Base-by-base conservation (phyloP, 2,797 vertebrate genomes). In the Melanotaenia parkinsoni region DNA sequence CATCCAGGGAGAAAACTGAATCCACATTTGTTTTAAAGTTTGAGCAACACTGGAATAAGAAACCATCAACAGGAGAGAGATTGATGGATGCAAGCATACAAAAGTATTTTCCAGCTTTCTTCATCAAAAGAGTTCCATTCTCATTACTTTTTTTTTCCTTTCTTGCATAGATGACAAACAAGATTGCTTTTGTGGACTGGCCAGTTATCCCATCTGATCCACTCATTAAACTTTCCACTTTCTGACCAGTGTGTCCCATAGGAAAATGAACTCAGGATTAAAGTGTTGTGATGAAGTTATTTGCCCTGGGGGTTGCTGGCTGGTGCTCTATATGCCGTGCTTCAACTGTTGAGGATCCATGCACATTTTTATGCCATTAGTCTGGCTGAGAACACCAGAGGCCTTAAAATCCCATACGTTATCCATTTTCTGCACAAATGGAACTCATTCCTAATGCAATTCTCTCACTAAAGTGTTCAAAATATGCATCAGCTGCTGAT, bases 241-340 rank as follows among this genome's bases (percentile, higher is more conserved):
- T 84, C 85, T 88, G 81, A 88, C 86, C 85, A 76, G 72, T 47
- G 14, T 58, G 73, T 91, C 89, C 80, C 82, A 85, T 68, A 77
- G 82, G 85, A 91, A 92, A 89, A 89, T 74, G 89, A 90, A 90
- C 90, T 83, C 58, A 76, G 85, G 86, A 90, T 85, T 87, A 81
- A 86, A 88, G 85, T 82, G 86, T 89, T 90, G 79, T 33, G 16
- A 85, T 83, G 74, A 84, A 90, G 89, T 87, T 92, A 85, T 93
- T 91, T 88, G 79, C 86, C 91, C 84, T 35, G 32, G 50, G 83
- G 88, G 70, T 69, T 88, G 47, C 50, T 60, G 81, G 80, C 85
- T 82, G 74, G 65, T 30, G 28, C 75, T 82, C 58, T 80, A 86
- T 71, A 83, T 76, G 81, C 71, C 62, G 67, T 81, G 70, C 68